Evolutionary conservation across 2,797 vertebrate species (phyloP).

Genomic region (Pangasius macronema): DNA sequence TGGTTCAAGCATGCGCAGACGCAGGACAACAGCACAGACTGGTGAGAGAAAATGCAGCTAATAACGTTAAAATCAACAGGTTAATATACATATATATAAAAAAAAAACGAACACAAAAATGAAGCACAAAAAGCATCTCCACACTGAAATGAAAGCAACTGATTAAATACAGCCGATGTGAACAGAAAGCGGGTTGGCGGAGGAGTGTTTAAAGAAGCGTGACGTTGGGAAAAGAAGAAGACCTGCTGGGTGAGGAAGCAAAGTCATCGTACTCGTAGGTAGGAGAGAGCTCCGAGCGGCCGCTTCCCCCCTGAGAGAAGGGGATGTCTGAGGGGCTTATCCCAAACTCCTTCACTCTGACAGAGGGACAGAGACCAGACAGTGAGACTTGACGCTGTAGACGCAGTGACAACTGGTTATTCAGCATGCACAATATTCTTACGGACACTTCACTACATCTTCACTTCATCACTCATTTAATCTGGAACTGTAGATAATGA

Average conservation of each 20-base stretch:
- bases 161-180: neutral
- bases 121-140: slow-evolving; percentile 22
- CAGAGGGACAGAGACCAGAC: slow-evolving; percentile 72
- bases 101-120: too few species aligned
- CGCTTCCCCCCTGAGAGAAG: slow-evolving; percentile 90
- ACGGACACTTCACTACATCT: too few species aligned
- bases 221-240: slow-evolving; percentile 51
- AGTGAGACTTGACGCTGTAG: neutral
- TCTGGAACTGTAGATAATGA: neutral
- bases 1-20: slow-evolving; percentile 12
- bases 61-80: neutral
- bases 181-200: neutral
- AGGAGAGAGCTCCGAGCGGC: slow-evolving; percentile 91
- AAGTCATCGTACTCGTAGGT: slow-evolving; percentile 90
- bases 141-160: slow-evolving; percentile 36
- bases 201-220: slow-evolving; percentile 30
- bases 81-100: too few species aligned
- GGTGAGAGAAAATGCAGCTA: slow-evolving; percentile 6
- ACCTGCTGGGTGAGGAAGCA: slow-evolving; percentile 78
- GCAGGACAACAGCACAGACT: slow-evolving; percentile 6
- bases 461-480: neutral
- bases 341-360: slow-evolving; percentile 98
- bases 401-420: neutral
- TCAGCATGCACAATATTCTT: neutral
- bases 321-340: slow-evolving; percentile 98